A percentile compares a stretch with the other conserved stretches of the same genome.
Conservation (phyloP, 2,113 vertebrate species). For the Cricetomys ansorgei region DNA sequence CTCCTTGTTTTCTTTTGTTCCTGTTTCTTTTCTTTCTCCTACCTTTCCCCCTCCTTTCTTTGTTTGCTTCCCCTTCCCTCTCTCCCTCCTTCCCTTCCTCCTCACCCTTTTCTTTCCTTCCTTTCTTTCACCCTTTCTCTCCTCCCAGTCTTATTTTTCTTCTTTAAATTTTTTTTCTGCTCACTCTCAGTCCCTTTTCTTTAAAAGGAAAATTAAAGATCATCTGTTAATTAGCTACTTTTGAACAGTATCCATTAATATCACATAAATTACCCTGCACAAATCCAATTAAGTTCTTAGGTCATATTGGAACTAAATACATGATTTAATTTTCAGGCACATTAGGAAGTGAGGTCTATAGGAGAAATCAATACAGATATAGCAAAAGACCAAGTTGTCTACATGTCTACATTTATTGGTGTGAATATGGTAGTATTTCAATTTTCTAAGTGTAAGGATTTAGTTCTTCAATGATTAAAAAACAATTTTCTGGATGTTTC, state of each 20-base stretch:
- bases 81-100: background rate
- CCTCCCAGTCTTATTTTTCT: background rate
- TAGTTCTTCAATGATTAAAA: background rate
- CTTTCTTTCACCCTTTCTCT: background rate
- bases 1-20: background rate
- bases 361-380: conserved; percentile 83
- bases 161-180: background rate
- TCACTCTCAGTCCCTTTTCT: background rate
- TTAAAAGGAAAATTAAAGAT: conserved; percentile 84
- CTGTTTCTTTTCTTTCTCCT: background rate
- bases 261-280: conserved; percentile 86
- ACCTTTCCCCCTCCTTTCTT: background rate
- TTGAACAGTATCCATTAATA: conserved; percentile 87
- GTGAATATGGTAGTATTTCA: background rate
- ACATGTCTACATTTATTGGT: background rate
- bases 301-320: conserved; percentile 87
- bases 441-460: background rate
- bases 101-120: background rate
- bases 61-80: background rate
- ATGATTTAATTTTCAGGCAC: conserved; percentile 87
- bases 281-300: conserved; percentile 87
- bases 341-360: conserved; percentile 84
- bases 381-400: conserved; percentile 68
- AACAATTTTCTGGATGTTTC: background rate
- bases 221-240: conserved; percentile 86